Base-by-base conservation (phyloP, 2,113 vertebrate genomes). In the Protomyctophum bolini region DNA sequence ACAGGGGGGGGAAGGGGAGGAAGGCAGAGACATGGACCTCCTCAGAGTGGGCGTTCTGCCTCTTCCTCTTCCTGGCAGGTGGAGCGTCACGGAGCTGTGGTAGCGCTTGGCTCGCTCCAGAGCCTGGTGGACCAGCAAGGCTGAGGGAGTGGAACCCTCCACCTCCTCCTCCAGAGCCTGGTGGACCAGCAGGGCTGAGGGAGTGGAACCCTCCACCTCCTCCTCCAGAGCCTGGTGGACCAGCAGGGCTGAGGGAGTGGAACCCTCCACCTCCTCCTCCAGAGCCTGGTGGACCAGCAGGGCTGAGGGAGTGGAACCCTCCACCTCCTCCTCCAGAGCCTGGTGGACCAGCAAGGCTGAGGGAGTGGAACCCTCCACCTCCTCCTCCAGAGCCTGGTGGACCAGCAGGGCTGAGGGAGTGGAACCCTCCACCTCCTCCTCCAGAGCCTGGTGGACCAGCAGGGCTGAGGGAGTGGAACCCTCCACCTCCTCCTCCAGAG, bases 1-100 rank as follows among this genome's bases (percentile, higher is more conserved):
- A 41, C 33, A 41, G 33, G 5, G 3, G 33, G 33, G 33, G 33
- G 33, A 41, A 41, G 33, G 5, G 0, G 95, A 92, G 57, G 91
- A 86, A 4, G 97, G 97, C 58, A 99, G 87, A n/a, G 98, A 99
- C 63, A 94, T 95, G 70, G 97, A 95, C 46, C 97, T 94, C 79
- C 94, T 89, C 2, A 98, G 79, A 10, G 94, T 94, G 76, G 79
- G 80, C 63, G 11, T 10, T 90, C 80, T 89, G 93, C 58, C 91
- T 93, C 1, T 93, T 84, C 69, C 91, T 75, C 41, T 79, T 58
- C 70, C 89, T 81, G 14, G 88, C 73, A 6, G 10, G 52, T 7
- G 55, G 33, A 7, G 21, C 11, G 3, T 66, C 75, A 33, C 85
- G 75, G 1, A 86, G 64, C 49, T 63, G 51, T 61, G 67, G n/a